A percentile compares a stretch with the other conserved stretches of the same genome.
phyloP scores from a whole-genome alignment of 2,888 invertebrate species.

The Griposia aprilina region DNA sequence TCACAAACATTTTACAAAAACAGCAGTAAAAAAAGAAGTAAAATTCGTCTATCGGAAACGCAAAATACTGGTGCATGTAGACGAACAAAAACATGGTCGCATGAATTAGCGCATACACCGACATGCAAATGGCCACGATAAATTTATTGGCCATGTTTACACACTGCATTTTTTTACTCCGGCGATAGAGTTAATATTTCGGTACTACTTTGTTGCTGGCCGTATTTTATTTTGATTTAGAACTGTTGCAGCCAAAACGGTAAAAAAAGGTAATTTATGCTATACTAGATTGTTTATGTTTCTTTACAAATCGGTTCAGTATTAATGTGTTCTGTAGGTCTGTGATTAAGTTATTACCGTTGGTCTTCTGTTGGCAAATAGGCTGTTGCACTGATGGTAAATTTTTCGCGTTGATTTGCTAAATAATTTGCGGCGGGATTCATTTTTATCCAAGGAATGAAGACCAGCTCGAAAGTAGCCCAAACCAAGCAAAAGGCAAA shows the following conservation, averaged over 20 bases:
- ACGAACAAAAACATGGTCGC: conserved; percentile 49
- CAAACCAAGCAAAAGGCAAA: background rate
- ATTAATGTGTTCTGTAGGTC: conserved; percentile 26
- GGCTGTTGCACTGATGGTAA: background rate
- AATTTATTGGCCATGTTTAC: conserved; percentile 62
- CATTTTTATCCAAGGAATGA: background rate
- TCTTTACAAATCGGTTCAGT: conserved; percentile 25
- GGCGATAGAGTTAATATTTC: conserved; percentile 54
- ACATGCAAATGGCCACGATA: conserved; percentile 62
- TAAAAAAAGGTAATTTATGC: conserved; percentile 23
- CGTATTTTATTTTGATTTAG: conserved; percentile 40
- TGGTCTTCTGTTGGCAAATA: conserved; percentile 25
- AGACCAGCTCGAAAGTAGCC: background rate
- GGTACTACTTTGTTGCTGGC: conserved; percentile 8
- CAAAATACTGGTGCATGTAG: conserved; percentile 50
- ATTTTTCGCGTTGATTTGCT: background rate
- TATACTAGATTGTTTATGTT: conserved; percentile 2
- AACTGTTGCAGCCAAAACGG: conserved; percentile 44
- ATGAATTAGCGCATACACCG: conserved; percentile 58
- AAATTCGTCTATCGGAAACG: conserved; percentile 19
- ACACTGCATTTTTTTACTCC: conserved; percentile 38
- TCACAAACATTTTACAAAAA: background rate
- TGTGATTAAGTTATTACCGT: conserved; percentile 33
- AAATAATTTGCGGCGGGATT: background rate
- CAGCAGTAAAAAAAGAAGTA: background rate